Conservation (phyloP, 1,140 invertebrate species). For the Episyrphus balteatus region DNA sequence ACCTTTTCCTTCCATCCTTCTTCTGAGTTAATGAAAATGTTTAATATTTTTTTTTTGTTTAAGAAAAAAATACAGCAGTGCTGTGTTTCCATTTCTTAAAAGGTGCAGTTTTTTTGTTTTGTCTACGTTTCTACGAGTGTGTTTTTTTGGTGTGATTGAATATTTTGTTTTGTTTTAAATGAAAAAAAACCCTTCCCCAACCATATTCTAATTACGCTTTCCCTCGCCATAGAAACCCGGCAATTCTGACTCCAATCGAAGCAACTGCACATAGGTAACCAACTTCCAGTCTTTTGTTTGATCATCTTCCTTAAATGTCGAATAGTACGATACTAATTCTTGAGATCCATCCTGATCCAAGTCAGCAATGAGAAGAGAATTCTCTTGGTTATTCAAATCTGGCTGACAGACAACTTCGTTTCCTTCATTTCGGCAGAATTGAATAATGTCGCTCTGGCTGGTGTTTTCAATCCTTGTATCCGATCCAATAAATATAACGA, state of each 20-base stretch:
- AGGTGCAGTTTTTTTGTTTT: no score
- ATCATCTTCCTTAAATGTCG: constrained; percentile 45
- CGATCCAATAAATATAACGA: constrained; percentile 62
- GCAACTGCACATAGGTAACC: constrained; percentile 49
- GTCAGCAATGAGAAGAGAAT: constrained; percentile 57
- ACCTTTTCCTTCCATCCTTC: no score
- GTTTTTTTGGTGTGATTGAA: no score
- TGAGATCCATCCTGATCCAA: constrained; percentile 58
- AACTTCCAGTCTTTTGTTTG: constrained; percentile 42
- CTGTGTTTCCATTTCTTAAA: no score
- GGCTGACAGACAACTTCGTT: constrained; percentile 55
- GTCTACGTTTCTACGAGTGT: no score
- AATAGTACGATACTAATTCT: constrained; percentile 62
- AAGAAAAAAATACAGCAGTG: no score
- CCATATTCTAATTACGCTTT: constrained; percentile 17
- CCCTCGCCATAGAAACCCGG: constrained; percentile 46
- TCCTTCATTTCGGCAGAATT: constrained; percentile 49
- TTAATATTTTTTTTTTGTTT: no score
- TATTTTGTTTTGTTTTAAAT: not conserved
- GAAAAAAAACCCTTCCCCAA: not conserved
- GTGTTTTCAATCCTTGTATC: constrained; percentile 60
- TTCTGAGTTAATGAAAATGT: no score
- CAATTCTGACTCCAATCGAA: constrained; percentile 54
- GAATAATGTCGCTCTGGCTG: constrained; percentile 57
- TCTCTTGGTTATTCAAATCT: constrained; percentile 53